Conservation (phyloP, 1,140 invertebrate species). For the Bombus difficillimus region DNA sequence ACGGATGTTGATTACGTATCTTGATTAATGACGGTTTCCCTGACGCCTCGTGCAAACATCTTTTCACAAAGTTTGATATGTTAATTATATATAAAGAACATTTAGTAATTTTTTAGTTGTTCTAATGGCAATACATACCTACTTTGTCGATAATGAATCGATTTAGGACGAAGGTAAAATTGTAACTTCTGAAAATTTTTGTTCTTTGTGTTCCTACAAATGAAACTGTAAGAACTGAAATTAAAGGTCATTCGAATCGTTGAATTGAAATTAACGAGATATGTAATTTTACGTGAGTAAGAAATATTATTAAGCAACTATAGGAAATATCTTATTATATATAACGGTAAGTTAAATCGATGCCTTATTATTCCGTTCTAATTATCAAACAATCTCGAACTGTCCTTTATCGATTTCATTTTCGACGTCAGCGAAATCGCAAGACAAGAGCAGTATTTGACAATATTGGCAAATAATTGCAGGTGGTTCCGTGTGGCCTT, state of each 20-base stretch:
- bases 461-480: constrained; percentile 72
- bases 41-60: not conserved
- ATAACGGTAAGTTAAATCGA: not conserved
- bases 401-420: constrained; percentile 13
- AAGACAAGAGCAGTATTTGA: constrained; percentile 38
- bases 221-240: too few species aligned
- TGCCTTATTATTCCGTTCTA: not conserved
- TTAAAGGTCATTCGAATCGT: too few species aligned
- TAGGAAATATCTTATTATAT: too few species aligned
- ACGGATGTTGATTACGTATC: too few species aligned
- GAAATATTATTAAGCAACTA: too few species aligned
- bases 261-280: too few species aligned
- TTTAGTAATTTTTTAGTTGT: too few species aligned
- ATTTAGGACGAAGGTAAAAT: not conserved
- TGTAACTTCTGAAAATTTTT: too few species aligned
- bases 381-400: not conserved
- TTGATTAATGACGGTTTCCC: not conserved
- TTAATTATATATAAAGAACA: not conserved
- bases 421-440: constrained; percentile 8
- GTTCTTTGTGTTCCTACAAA: too few species aligned
- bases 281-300: too few species aligned
- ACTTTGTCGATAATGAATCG: constrained; percentile 14
- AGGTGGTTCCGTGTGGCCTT: constrained; percentile 73
- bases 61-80: not conserved
- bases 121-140: not conserved